Evolutionary conservation across 2,113 vertebrate genomes (phyloP).

Genomic region (Dasypus novemcinctus): DNA sequence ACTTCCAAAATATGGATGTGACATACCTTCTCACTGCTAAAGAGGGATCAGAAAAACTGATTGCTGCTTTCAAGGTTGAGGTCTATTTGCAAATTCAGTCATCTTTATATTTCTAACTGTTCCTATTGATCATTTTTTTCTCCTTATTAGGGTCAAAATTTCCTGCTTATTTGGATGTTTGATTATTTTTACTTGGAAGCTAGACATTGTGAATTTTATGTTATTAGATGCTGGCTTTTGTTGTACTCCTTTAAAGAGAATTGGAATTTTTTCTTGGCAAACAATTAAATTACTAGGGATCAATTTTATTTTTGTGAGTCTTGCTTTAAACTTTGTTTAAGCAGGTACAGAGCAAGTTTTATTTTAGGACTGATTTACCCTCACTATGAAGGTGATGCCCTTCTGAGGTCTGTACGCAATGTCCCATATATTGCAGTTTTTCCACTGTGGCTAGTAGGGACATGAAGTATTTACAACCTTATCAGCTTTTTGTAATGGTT

Average conservation of each 20-base stretch:
- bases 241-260: neutral
- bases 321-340: neutral
- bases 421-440: neutral
- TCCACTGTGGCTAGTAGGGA: neutral
- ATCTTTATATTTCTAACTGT: neutral
- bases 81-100: slow-evolving; percentile 71
- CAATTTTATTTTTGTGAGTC: neutral
- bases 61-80: slow-evolving; percentile 92
- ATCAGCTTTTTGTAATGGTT: neutral
- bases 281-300: neutral
- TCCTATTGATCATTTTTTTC: neutral
- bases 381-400: neutral
- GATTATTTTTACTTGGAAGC: neutral
- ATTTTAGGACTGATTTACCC: neutral
- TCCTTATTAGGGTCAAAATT: neutral
- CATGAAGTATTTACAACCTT: neutral
- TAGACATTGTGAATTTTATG: neutral
- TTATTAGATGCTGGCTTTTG: neutral
- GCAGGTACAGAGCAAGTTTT: neutral
- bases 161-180: neutral
- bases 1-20: slow-evolving; percentile 86
- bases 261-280: neutral
- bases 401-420: neutral
- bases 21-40: slow-evolving; percentile 80
- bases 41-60: slow-evolving; percentile 88